Evolutionary conservation across 2,113 vertebrate species (phyloP).

Genomic region (Pelodiscus sinensis): DNA sequence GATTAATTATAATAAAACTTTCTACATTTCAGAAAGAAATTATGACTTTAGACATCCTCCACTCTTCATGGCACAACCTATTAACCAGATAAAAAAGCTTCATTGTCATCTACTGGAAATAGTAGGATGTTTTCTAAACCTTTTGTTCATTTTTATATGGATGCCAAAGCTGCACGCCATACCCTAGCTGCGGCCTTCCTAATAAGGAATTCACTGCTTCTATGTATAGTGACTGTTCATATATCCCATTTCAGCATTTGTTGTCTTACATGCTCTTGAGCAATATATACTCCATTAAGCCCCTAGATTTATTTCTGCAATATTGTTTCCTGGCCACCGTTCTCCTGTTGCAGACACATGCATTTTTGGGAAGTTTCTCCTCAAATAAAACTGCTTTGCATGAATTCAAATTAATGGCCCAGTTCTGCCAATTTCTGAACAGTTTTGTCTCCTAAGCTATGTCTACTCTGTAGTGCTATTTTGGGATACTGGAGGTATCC

Average conservation of each 20-base stretch:
- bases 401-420: not conserved
- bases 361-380: not conserved
- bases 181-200: not conserved
- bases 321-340: not conserved
- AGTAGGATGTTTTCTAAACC: not conserved
- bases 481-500: no score
- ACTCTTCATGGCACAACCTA: not conserved
- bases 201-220: not conserved
- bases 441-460: no score
- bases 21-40: not conserved
- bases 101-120: not conserved
- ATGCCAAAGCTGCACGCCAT: not conserved
- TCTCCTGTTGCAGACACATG: not conserved
- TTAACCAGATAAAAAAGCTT: not conserved
- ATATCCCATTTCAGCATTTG: rapidly evolving
- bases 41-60: not conserved
- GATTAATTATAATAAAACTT: not conserved
- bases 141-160: not conserved
- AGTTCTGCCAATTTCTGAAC: not conserved
- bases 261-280: not conserved
- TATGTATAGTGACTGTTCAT: rapidly evolving
- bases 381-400: not conserved
- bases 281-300: rapidly evolving
- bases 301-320: not conserved
- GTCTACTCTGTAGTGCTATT: no score